Conservation (phyloP, 2,888 invertebrate species). For the Schrankia costaestrigalis region DNA sequence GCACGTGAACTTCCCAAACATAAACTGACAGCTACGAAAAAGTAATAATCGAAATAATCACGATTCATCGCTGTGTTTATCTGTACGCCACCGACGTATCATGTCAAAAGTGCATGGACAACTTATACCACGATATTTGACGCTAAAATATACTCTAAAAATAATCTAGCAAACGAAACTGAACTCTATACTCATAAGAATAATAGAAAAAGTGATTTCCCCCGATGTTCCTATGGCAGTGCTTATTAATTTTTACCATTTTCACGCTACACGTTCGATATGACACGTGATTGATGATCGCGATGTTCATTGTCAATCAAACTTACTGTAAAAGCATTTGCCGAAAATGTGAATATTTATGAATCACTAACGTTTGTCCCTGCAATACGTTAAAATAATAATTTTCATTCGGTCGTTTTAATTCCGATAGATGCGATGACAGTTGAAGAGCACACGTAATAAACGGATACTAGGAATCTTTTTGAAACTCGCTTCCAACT, state of each 20-base stretch:
- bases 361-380: constrained; percentile 41
- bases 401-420: constrained; percentile 48
- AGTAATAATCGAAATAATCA: constrained; percentile 51
- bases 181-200: constrained; percentile 21
- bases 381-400: constrained; percentile 61
- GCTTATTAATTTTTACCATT: constrained; percentile 46
- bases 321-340: constrained; percentile 64
- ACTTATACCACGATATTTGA: constrained; percentile 41
- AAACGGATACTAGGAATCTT: constrained; percentile 60
- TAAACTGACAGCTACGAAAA: constrained; percentile 47
- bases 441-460: constrained; percentile 34
- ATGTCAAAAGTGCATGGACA: constrained; percentile 68
- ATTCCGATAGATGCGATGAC: constrained; percentile 53
- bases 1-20: constrained; percentile 33
- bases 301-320: constrained; percentile 71
- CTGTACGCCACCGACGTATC: constrained; percentile 38
- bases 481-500: constrained; percentile 60
- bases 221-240: constrained; percentile 20
- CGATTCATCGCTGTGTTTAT: constrained; percentile 46
- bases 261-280: constrained; percentile 53
- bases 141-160: constrained; percentile 26
- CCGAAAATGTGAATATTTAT: constrained; percentile 74
- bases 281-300: constrained; percentile 65
- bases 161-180: constrained; percentile 21
- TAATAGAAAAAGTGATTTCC: constrained; percentile 21